A percentile compares a stretch with the other conserved stretches of the same genome.
Conservation (phyloP, 64 coral and sea anemone genomes). For the Exaiptasia diaphana region DNA sequence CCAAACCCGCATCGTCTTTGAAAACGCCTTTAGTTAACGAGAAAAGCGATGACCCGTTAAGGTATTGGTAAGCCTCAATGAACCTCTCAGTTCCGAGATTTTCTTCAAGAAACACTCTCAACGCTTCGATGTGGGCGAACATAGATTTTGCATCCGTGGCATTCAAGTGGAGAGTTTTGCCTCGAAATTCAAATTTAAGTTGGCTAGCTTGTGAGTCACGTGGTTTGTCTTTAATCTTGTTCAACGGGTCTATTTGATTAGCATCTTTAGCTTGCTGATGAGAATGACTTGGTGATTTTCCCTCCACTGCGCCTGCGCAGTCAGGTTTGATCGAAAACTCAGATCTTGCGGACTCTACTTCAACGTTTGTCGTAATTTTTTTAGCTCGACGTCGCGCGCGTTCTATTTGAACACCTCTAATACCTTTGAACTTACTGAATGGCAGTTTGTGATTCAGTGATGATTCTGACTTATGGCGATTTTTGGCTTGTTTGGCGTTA, state of each 20-base stretch:
- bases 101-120: slow-evolving; percentile 44
- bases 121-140: slow-evolving; percentile 41
- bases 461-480: neutral
- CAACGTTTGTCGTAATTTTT: neutral
- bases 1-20: neutral
- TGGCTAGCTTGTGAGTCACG: neutral
- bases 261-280: no score
- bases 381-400: slow-evolving; percentile 10
- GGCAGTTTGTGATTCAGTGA: neutral
- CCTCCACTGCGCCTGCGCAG: neutral
- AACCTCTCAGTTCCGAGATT: slow-evolving; percentile 46
- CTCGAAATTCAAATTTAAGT: slow-evolving; percentile 33
- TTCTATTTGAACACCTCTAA: neutral
- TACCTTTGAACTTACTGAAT: neutral
- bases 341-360: neutral
- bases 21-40: slow-evolving; percentile 6
- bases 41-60: neutral
- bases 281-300: neutral
- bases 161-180: slow-evolving; percentile 45
- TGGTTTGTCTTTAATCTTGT: no score
- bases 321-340: slow-evolving; percentile 14
- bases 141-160: slow-evolving; percentile 21
- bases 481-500: neutral
- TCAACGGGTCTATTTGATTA: no score
- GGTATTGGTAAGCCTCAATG: slow-evolving; percentile 46